Percentiles rank a stretch among this genome's conserved stretches.
phyloP scores from a whole-genome alignment of 2,888 invertebrate species.

The Drosophila greeni region DNA sequence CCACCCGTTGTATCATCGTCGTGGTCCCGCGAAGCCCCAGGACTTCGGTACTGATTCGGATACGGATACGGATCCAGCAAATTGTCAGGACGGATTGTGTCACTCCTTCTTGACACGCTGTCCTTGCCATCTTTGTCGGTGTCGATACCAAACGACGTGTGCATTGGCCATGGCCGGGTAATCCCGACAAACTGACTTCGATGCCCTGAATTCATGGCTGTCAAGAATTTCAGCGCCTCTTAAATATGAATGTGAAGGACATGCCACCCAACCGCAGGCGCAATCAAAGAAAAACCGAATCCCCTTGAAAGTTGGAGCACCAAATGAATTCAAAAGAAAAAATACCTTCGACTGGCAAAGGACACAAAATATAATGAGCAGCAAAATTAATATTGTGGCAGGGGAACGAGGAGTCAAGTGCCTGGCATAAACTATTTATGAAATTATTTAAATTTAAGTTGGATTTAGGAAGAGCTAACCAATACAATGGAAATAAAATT shows the following conservation, averaged over 20 bases:
- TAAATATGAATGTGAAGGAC: slow-evolving; percentile 45
- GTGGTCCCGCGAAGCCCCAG: too few species aligned
- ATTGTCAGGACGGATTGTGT: slow-evolving; percentile 47
- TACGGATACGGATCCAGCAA: slow-evolving; percentile 2
- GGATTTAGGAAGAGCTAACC: too few species aligned
- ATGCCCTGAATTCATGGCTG: slow-evolving; percentile 47
- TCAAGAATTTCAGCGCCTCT: slow-evolving; percentile 23
- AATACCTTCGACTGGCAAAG: too few species aligned
- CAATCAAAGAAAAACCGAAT: slow-evolving; percentile 14
- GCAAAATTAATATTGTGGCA: too few species aligned
- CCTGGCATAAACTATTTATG: too few species aligned
- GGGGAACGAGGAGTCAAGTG: too few species aligned
- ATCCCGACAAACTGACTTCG: slow-evolving; percentile 62
- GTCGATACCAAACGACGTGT: slow-evolving; percentile 59
- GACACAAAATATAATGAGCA: too few species aligned
- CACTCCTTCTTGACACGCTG: slow-evolving; percentile 18
- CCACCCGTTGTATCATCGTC: too few species aligned
- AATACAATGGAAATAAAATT: too few species aligned
- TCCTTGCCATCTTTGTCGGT: slow-evolving; percentile 12
- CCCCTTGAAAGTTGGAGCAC: slow-evolving; percentile 55
- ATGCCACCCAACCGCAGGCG: slow-evolving; percentile 5
- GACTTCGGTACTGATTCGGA: not conserved
- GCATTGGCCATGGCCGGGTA: slow-evolving; percentile 58
- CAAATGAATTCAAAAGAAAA: slow-evolving; percentile 49
- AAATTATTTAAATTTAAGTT: too few species aligned